phyloP scores from a whole-genome alignment of 2,888 invertebrate species.

The Leptopilina syphax region DNA sequence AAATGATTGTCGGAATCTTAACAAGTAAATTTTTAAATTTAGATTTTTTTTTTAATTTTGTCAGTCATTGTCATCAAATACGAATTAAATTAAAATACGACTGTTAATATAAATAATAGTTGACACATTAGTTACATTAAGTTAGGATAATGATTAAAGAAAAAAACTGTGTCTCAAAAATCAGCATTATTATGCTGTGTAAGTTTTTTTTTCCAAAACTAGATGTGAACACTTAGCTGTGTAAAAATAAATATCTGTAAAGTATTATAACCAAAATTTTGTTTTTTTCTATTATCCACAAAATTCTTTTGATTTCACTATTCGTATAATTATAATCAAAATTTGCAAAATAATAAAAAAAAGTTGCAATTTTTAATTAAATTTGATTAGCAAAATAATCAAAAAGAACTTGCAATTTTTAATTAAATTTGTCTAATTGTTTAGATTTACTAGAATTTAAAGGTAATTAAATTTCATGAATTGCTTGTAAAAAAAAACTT shows the following conservation, averaged over 20 bases:
- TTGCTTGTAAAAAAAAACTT: too few relatives aligned
- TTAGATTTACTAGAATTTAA: too few relatives aligned
- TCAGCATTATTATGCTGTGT: neutral
- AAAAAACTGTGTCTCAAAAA: neutral
- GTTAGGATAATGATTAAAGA: neutral
- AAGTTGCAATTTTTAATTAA: neutral
- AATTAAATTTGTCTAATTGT: neutral
- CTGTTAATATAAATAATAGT: slow-evolving; percentile 18
- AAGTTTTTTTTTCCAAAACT: slow-evolving; percentile 6
- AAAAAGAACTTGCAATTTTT: neutral
- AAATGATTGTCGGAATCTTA: neutral
- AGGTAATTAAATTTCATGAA: too few relatives aligned
- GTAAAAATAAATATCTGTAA: slow-evolving; percentile 22
- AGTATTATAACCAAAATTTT: neutral
- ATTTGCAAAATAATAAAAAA: neutral
- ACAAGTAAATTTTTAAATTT: slow-evolving; percentile 12
- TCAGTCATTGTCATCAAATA: slow-evolving; percentile 9
- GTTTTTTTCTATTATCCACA: too few relatives aligned
- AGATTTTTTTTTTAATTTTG: neutral
- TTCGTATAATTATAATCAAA: neutral
- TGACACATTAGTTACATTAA: slow-evolving; percentile 7
- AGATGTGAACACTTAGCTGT: slow-evolving; percentile 8
- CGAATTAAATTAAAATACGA: slow-evolving; percentile 1
- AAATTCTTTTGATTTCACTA: neutral
- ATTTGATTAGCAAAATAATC: neutral